These are phyloP conservation scores for Chloroceryle inda DNA, from an alignment of 2,797 vertebrate genomes.

Conservation along the genomic window DNA sequence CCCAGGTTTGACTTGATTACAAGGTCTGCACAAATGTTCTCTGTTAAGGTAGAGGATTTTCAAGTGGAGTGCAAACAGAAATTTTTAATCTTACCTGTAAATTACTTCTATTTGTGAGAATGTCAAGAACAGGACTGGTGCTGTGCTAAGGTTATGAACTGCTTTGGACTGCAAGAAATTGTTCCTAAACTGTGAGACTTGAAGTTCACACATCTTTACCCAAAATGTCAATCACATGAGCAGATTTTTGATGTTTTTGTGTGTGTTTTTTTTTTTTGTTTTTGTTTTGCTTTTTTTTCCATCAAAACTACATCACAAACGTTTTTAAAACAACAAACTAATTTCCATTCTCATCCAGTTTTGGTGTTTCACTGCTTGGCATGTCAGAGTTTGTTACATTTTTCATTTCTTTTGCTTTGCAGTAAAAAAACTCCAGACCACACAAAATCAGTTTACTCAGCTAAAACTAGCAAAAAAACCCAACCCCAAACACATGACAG, in stretches of 20 bases:
- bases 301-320: not conserved
- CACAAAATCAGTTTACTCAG: not conserved
- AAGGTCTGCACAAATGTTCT: not conserved
- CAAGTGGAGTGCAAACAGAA: not conserved
- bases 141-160: not conserved
- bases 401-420: slow-evolving; percentile 41
- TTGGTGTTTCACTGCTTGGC: not conserved
- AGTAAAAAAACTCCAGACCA: slow-evolving; percentile 35
- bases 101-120: not conserved
- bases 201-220: not conserved
- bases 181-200: not conserved
- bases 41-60: not conserved
- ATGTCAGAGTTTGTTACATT: not conserved
- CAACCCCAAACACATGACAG: not conserved
- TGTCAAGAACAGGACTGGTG: not conserved
- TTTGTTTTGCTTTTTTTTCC: not conserved
- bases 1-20: not conserved
- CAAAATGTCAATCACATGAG: not conserved
- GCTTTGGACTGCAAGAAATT: not conserved
- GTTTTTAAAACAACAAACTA: not conserved
- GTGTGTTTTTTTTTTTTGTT: too few relatives aligned
- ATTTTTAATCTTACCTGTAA: not conserved
- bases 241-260: not conserved
- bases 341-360: not conserved
- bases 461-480: not conserved